These are phyloP conservation scores for Coenobita brevimanus DNA, from an alignment of 1,140 invertebrate genomes.

Conservation along the genomic window DNA sequence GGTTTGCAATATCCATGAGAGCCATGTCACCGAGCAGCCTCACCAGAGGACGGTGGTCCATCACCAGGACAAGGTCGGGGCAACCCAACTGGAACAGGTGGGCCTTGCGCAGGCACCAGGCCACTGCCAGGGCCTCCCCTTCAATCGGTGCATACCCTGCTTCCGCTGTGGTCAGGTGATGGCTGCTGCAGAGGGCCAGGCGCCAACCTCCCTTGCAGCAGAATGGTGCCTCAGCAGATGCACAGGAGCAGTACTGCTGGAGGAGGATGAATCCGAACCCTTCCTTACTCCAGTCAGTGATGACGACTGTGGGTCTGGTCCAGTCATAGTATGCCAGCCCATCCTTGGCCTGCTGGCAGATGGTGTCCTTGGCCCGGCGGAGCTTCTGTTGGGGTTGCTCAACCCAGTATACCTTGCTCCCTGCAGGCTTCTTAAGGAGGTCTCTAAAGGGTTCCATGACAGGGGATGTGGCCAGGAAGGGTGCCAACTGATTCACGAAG, in stretches of 20 bases:
- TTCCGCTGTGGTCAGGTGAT: not conserved
- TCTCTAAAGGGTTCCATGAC: too few relatives aligned
- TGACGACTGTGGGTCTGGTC: not conserved
- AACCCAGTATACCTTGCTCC: not conserved
- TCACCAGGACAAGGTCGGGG: not conserved
- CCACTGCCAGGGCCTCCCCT: not conserved
- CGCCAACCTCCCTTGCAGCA: conserved; percentile 3
- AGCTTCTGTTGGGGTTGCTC: not conserved
- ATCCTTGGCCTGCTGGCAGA: not conserved
- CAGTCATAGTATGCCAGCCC: not conserved
- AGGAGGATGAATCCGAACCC: not conserved
- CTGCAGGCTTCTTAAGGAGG: not conserved
- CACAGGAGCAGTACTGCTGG: not conserved
- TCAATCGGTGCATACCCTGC: not conserved
- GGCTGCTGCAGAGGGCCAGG: conserved; percentile 10
- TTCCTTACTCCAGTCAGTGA: conserved; percentile 4
- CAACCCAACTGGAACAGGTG: not conserved
- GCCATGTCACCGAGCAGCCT: not conserved
- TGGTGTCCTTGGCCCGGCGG: not conserved
- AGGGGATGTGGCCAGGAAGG: not conserved
- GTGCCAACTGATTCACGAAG: not conserved
- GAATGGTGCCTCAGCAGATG: not conserved
- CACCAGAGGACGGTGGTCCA: not conserved
- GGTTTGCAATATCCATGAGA: not conserved
- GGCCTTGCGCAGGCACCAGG: not conserved